phyloP scores from a whole-genome alignment of 30 jellyfish, hydroid and myxozoan genomes.

The Hydractinia symbiolongicarpus region DNA sequence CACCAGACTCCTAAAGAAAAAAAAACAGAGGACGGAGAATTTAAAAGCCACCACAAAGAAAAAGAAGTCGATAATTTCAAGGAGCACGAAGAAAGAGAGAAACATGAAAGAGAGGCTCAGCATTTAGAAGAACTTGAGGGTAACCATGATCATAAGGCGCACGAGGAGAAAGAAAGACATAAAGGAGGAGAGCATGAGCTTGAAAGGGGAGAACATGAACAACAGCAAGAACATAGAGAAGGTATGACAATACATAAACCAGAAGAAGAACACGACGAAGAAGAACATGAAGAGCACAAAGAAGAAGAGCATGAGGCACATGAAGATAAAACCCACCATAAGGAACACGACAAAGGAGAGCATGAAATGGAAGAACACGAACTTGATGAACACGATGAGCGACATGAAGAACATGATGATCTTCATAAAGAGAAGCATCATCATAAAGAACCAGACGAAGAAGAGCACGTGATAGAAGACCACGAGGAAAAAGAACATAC shows the following conservation, averaged over 20 bases:
- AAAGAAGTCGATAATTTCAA: conserved; percentile 5
- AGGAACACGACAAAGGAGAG: not conserved
- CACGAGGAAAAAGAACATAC: not conserved
- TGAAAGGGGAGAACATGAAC: not conserved
- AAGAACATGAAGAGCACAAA: not conserved
- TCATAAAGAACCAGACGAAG: not conserved
- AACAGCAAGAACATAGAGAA: not conserved
- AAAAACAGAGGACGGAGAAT: not conserved
- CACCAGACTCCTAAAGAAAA: not conserved
- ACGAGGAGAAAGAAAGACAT: not conserved
- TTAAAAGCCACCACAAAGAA: not conserved
- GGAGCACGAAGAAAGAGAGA: not conserved
- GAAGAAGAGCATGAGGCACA: conserved; percentile 7
- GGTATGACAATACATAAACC: not conserved
- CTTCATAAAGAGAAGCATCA: not conserved
- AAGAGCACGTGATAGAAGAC: not conserved
- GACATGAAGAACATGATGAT: not conserved
- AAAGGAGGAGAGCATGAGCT: not conserved
- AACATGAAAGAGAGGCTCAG: not conserved
- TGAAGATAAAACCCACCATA: not conserved
- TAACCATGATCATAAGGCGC: not conserved
- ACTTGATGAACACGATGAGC: not conserved
- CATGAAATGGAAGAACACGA: not conserved
- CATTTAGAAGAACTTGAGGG: not conserved
- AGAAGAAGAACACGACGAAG: not conserved